Evolutionary conservation across 2,888 invertebrate species (phyloP), one percentile per base, ranked within the genome.

Genomic region (Baronia brevicornis): DNA sequence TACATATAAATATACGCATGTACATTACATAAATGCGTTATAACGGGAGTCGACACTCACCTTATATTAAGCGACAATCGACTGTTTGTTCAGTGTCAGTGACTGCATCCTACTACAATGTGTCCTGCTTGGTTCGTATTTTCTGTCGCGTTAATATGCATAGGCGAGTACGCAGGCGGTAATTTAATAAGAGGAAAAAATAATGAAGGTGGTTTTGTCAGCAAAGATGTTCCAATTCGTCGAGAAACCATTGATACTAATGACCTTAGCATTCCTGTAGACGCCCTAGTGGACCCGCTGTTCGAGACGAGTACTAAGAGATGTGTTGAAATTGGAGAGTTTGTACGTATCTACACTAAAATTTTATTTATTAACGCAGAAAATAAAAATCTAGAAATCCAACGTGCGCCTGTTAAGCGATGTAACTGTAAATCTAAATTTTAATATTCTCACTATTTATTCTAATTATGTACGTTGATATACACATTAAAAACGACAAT

Each of bases 101-200:
- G 14, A 40, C 24, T 26, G 30, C 38, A 36, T 28, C 35, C 13
- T 38, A 25, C 34, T 20, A 49, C 37, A 36, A 58, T 66, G 58
- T 45, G 48, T 48, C 57, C 56, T 39, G 34, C 38, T 26, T 29
- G 42, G 32, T 35, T 43, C 24, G 33, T 47, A 37, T 41, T 54
- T 33, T 41, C 46, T 20, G 28, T 42, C 24, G 36, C 40, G 42
- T 44, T 44, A 37, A 20, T 43, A 5, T 34, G 60, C 29, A 40
- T 51, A 12, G 34, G 36, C 18, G 52, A 50, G 24, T 51, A 43
- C 33, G 55, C 53, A 27, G 46, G 49, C 25, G 52, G 65, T 14
- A 66, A 46, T 35, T 28, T 69, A 26, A 55, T 69, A 35, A 52
- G 46, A 32, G 44, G 43, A 3, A 40, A 43, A 21, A 50, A 30